These are phyloP conservation scores for Busseola fusca DNA, from an alignment of 2,888 invertebrate species.

Conservation along the genomic window DNA sequence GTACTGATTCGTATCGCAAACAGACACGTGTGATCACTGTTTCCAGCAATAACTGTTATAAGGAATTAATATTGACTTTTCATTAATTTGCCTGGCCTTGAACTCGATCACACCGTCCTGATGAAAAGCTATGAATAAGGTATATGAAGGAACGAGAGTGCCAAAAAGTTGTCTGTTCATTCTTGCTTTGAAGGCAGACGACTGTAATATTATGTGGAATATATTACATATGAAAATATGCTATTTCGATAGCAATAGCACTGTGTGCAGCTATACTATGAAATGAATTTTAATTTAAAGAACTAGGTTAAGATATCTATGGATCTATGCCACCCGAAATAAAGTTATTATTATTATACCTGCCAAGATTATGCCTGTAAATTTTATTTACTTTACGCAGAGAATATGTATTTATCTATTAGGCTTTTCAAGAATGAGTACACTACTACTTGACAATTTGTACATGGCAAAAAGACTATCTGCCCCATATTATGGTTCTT, in stretches of 20 bases:
- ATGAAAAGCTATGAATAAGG: not conserved
- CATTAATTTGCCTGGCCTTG: too few species aligned
- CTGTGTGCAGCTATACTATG: not conserved
- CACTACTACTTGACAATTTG: not conserved
- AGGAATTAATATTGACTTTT: not conserved
- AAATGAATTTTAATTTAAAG: too few species aligned
- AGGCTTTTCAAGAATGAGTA: not conserved
- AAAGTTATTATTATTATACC: too few species aligned
- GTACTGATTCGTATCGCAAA: constrained; percentile 9
- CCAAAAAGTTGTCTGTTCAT: not conserved
- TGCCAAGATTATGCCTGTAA: not conserved
- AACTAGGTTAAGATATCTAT: too few species aligned
- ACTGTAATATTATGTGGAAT: not conserved
- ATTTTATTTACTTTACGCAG: not conserved
- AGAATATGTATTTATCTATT: not conserved
- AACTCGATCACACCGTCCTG: not conserved
- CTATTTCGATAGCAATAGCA: not conserved
- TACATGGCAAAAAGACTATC: not conserved
- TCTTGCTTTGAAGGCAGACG: not conserved
- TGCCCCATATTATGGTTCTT: not conserved
- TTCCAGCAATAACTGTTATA: not conserved
- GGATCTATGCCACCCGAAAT: too few species aligned
- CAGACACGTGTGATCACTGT: not conserved
- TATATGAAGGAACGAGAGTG: not conserved
- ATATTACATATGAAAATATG: not conserved